Conservation (phyloP, 2,113 vertebrate species). For the Centrocercus urophasianus region DNA sequence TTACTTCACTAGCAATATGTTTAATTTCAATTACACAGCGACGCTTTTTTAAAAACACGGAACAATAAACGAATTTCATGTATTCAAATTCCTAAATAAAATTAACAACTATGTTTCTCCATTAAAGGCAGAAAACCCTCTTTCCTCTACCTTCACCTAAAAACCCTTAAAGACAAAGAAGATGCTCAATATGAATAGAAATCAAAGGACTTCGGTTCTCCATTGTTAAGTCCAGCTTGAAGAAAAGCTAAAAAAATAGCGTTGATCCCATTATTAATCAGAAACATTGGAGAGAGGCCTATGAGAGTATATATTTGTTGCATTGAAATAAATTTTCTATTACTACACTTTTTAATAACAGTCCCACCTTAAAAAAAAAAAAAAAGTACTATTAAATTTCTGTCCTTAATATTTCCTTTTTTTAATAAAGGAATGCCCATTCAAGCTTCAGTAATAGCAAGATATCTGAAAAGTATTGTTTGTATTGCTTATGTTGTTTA, state of each 20-base stretch:
- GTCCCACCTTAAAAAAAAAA: neutral
- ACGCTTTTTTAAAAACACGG: fast-evolving
- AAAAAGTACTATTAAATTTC: neutral
- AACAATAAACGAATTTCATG: neutral
- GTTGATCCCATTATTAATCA: neutral
- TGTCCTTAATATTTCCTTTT: neutral
- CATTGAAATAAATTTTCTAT: neutral
- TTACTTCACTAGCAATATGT: neutral
- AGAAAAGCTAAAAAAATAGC: neutral
- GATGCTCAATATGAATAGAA: neutral
- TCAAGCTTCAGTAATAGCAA: neutral
- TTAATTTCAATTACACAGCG: neutral
- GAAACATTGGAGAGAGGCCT: neutral
- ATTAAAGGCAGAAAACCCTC: neutral
- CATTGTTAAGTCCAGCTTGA: neutral
- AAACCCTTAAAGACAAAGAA: neutral
- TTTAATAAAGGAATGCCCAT: neutral
- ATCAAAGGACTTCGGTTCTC: neutral
- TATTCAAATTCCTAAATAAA: neutral
- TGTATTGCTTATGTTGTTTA: neutral
- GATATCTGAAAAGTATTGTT: neutral
- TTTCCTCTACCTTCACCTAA: fast-evolving
- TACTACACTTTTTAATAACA: neutral
- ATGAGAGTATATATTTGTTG: neutral
- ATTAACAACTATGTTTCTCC: neutral